Evolutionary conservation across 64 coral and sea anemone genomes (phyloP).

Genomic region (Pocillopora verrucosa): DNA sequence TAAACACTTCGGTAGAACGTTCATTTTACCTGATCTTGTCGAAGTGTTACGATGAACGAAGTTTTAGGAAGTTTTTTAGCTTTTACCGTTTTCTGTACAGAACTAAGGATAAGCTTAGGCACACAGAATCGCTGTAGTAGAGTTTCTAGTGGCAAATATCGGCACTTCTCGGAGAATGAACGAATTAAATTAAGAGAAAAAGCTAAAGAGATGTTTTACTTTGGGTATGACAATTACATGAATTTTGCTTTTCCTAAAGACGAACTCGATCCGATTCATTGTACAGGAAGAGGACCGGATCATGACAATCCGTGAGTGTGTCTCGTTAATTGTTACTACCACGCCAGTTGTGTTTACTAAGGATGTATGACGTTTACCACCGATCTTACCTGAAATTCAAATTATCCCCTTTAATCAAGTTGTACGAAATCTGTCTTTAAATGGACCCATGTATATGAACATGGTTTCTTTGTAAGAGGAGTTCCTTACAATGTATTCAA

Average conservation of each 20-base stretch:
- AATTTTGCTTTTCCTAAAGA: conserved; percentile 95
- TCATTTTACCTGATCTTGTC: background rate
- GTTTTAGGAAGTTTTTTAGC: conserved; percentile 8
- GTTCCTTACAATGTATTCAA: too few relatives aligned
- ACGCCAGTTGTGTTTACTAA: background rate
- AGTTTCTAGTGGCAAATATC: conserved; percentile 60
- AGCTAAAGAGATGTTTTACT: conserved; percentile 93
- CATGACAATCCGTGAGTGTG: conserved; percentile 89
- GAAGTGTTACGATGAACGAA: background rate
- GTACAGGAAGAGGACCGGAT: conserved; percentile 97
- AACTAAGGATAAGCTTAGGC: background rate
- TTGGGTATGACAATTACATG: conserved; percentile 97
- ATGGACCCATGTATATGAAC: too few relatives aligned
- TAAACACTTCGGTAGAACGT: background rate
- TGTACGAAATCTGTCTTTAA: too few relatives aligned
- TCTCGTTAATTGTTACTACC: background rate
- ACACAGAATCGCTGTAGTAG: background rate
- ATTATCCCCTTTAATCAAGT: too few relatives aligned
- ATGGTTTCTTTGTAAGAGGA: too few relatives aligned
- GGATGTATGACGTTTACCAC: background rate
- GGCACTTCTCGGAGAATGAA: conserved; percentile 84
- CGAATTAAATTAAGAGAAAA: conserved; percentile 82
- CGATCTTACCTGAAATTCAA: background rate
- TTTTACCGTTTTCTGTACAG: background rate
- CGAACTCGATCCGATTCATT: conserved; percentile 98